Percentiles rank a stretch among this genome's conserved stretches.
phyloP scores from a whole-genome alignment of 2,113 vertebrate genomes.

The Seriola quinqueradiata region DNA sequence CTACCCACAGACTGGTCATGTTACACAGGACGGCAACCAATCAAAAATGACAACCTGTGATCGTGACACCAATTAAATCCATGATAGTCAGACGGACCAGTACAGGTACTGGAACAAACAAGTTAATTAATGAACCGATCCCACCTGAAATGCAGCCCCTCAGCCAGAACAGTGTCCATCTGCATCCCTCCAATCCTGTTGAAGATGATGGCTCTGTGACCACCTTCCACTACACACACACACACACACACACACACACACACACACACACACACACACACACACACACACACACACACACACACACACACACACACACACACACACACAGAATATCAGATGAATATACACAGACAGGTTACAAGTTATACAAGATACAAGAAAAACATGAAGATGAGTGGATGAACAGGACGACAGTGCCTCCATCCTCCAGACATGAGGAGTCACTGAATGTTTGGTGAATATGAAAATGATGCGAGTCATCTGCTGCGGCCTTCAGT shows the following conservation, averaged over 20 bases:
- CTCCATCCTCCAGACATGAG: too few species aligned
- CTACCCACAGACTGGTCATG: not conserved
- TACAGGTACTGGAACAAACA: not conserved
- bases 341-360: too few species aligned
- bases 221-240: constrained; percentile 89
- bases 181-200: constrained; percentile 93
- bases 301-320: constrained; percentile 18
- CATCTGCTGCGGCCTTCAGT: too few species aligned
- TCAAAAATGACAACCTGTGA: not conserved
- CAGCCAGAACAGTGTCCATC: constrained; percentile 90
- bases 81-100: not conserved
- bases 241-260: not conserved
- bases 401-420: too few species aligned
- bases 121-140: too few species aligned
- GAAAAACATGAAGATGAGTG: too few species aligned
- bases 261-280: constrained; percentile 4
- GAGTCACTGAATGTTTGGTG: too few species aligned
- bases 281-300: not conserved
- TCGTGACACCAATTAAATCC: too few species aligned
- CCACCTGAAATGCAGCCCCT: constrained; percentile 95
- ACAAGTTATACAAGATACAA: too few species aligned
- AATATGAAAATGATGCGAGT: too few species aligned
- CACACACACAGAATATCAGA: not conserved
- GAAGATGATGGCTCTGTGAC: constrained; percentile 94
- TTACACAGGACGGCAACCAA: not conserved